Evolutionary conservation across 2,113 vertebrate genomes (phyloP).

Genomic region (Dascyllus trimaculatus): DNA sequence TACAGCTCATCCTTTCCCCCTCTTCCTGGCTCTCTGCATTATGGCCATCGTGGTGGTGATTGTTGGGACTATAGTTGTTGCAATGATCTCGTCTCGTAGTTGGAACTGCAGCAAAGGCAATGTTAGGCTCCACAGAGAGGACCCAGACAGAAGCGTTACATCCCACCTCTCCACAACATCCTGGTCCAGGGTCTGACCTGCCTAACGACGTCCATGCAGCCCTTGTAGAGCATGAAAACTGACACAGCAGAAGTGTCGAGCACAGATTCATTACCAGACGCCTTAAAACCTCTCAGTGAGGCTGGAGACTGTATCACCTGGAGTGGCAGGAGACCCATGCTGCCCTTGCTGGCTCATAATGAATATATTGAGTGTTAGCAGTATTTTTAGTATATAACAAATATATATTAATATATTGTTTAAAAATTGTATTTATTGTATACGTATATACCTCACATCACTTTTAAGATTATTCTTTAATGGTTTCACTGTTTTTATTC

Average conservation of each 20-base stretch:
- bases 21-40: not conserved
- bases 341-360: too few species aligned
- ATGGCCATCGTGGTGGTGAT: not conserved
- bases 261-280: not conserved
- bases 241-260: conserved; percentile 69
- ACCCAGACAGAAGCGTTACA: conserved; percentile 90
- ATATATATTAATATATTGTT: too few species aligned
- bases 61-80: not conserved
- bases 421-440: too few species aligned
- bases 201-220: conserved; percentile 89
- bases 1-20: not conserved
- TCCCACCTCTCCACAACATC: conserved; percentile 78
- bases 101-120: conserved; percentile 85
- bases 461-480: too few species aligned
- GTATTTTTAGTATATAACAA: too few species aligned
- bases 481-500: too few species aligned
- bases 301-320: conserved; percentile 86
- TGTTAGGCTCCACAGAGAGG: conserved; percentile 87
- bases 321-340: conserved; percentile 81
- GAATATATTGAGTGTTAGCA: too few species aligned
- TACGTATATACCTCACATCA: too few species aligned
- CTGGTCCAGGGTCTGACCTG: conserved; percentile 76
- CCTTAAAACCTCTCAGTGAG: not conserved
- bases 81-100: too few species aligned
- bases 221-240: conserved; percentile 89